phyloP scores from a whole-genome alignment of 53 echinoderm and acorn worm genomes.

The Crossaster papposus region DNA sequence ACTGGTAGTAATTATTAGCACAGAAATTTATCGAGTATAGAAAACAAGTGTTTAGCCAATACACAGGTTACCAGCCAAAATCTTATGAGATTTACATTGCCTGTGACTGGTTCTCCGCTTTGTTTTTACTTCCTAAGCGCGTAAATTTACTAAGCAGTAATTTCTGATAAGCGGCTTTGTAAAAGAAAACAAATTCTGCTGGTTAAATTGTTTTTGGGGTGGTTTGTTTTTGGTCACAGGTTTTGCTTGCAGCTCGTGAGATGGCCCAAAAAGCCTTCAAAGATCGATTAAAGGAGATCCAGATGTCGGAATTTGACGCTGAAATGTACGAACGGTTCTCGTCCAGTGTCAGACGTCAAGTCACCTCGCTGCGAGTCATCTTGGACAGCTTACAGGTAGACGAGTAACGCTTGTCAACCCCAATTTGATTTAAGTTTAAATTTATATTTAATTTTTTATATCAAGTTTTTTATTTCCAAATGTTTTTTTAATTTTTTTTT shows the following conservation, averaged over 20 bases:
- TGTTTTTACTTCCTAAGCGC: not conserved
- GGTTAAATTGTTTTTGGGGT: not conserved
- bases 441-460: not conserved
- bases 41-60: too few species aligned
- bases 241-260: constrained; percentile 81
- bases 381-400: constrained; percentile 90
- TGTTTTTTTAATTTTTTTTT: too few species aligned
- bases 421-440: too few species aligned
- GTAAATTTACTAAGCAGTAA: not conserved
- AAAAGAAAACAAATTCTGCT: not conserved
- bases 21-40: too few species aligned
- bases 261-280: constrained; percentile 95
- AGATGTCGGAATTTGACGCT: constrained; percentile 97
- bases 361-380: constrained; percentile 78
- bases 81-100: too few species aligned
- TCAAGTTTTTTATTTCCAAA: not conserved
- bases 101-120: not conserved
- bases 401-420: too few species aligned
- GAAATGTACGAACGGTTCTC: constrained; percentile 86
- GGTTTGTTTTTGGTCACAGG: constrained; percentile 26
- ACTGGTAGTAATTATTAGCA: too few species aligned
- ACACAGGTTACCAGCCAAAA: too few species aligned
- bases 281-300: constrained; percentile 79
- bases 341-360: constrained; percentile 79
- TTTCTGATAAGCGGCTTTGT: too few species aligned